phyloP scores from a whole-genome alignment of 2,888 invertebrate genomes.

The Polydrusus tereticollis region DNA sequence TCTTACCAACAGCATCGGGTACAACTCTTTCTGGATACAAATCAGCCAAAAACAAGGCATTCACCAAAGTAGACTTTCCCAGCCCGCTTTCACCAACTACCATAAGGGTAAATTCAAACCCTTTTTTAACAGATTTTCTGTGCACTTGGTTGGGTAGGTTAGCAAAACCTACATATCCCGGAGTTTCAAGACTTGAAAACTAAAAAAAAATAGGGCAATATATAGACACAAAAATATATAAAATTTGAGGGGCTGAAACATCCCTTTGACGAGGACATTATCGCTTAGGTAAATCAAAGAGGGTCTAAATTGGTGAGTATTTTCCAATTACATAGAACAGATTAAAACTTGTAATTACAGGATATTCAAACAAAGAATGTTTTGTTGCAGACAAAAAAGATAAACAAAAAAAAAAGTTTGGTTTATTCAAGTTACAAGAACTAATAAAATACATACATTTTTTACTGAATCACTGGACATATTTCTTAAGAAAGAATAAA shows the following conservation, averaged over 20 bases:
- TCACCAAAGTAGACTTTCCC: constrained; percentile 96
- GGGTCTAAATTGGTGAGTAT: neutral
- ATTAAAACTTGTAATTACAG: neutral
- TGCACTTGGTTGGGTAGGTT: constrained; percentile 98
- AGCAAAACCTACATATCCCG: constrained; percentile 93
- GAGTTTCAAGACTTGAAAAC: constrained; percentile 88
- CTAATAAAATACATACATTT: constrained; percentile 69
- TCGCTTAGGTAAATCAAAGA: neutral
- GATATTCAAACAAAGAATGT: neutral
- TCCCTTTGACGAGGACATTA: too few species aligned
- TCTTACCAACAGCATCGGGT: constrained; percentile 86
- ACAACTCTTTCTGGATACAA: constrained; percentile 93
- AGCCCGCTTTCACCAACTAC: constrained; percentile 88
- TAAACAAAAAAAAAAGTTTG: constrained; percentile 18
- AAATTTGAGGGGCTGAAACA: constrained; percentile 1
- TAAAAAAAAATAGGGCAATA: constrained; percentile 63
- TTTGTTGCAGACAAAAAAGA: constrained; percentile 5
- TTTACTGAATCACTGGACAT: constrained; percentile 73
- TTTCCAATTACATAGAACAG: too few species aligned
- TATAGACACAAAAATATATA: neutral
- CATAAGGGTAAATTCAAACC: constrained; percentile 98
- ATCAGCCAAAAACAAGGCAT: constrained; percentile 94
- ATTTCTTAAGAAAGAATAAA: neutral
- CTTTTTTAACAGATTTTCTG: constrained; percentile 96
- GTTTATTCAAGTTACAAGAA: neutral